Percentiles rank a stretch among this genome's conserved stretches.
Evolutionary conservation across 1,140 invertebrate species (phyloP).

Genomic region (Phortica variegata): DNA sequence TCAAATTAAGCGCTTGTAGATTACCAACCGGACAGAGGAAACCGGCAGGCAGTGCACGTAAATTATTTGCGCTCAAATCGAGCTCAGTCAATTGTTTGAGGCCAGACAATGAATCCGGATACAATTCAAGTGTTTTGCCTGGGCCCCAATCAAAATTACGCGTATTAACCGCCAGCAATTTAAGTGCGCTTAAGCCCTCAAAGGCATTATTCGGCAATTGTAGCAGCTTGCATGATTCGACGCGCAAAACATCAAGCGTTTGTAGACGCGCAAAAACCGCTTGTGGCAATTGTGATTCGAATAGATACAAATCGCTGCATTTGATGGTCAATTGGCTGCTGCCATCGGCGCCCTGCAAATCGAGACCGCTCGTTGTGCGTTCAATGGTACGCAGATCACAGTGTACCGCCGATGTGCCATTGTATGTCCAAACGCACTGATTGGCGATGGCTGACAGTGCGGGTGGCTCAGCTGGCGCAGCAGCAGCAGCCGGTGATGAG

Average conservation of each 20-base stretch:
- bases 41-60: conserved; percentile 71
- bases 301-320: conserved; percentile 76
- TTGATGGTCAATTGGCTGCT: conserved; percentile 68
- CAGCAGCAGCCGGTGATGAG: conserved; percentile 1
- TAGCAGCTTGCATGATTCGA: conserved; percentile 79
- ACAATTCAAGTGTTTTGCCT: conserved; percentile 70
- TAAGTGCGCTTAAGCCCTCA: conserved; percentile 72
- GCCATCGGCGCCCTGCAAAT: conserved; percentile 69
- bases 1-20: conserved; percentile 80
- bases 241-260: conserved; percentile 70
- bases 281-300: conserved; percentile 74
- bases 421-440: conserved; percentile 65
- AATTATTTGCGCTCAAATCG: conserved; percentile 80
- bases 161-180: conserved; percentile 72
- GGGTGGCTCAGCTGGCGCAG: conserved; percentile 13
- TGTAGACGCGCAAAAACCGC: conserved; percentile 72
- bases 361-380: conserved; percentile 62
- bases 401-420: conserved; percentile 64
- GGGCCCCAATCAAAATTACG: conserved; percentile 75
- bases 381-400: conserved; percentile 73
- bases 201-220: conserved; percentile 75
- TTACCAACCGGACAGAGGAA: conserved; percentile 76
- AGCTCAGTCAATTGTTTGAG: conserved; percentile 75
- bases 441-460: conserved; percentile 29
- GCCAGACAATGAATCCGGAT: conserved; percentile 68